Percentiles rank a stretch among this genome's conserved stretches.
These are phyloP conservation scores for Allobates femoralis DNA, from an alignment of 2,797 vertebrate species.

Conservation along the genomic window DNA sequence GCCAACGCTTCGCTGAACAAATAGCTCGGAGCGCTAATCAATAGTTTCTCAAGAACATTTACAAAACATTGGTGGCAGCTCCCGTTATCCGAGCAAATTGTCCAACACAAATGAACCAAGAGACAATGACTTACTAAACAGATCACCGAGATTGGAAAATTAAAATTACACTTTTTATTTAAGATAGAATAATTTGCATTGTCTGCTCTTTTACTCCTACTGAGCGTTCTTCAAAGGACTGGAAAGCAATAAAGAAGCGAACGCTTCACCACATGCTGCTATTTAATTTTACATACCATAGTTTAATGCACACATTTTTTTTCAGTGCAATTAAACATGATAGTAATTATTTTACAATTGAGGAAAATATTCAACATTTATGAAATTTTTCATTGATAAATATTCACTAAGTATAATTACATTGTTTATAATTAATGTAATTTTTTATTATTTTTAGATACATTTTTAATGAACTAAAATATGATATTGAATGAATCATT, in stretches of 20 bases:
- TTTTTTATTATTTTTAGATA: too few relatives aligned
- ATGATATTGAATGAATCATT: too few relatives aligned
- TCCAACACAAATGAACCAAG: conserved; percentile 42
- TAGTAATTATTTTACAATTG: background rate
- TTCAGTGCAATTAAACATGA: background rate
- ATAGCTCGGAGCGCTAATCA: conserved; percentile 53
- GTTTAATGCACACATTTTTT: background rate
- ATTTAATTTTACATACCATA: conserved; percentile 28
- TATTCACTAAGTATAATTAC: too few relatives aligned
- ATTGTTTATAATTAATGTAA: too few relatives aligned
- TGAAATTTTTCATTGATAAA: too few relatives aligned
- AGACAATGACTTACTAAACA: conserved; percentile 19
- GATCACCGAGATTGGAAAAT: conserved; percentile 9
- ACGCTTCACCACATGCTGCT: conserved; percentile 15
- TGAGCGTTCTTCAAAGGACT: background rate
- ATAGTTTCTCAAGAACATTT: conserved; percentile 60
- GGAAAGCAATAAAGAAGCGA: conserved; percentile 3
- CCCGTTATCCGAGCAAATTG: conserved; percentile 42
- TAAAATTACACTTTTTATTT: conserved; percentile 41
- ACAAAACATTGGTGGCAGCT: conserved; percentile 30
- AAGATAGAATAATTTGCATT: conserved; percentile 46
- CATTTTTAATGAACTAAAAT: too few relatives aligned
- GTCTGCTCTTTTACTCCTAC: conserved; percentile 23
- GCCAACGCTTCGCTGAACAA: conserved; percentile 50
- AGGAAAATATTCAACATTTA: too few relatives aligned